Evolutionary conservation across 2,797 vertebrate genomes (phyloP).

Genomic region (Capromys pilorides): DNA sequence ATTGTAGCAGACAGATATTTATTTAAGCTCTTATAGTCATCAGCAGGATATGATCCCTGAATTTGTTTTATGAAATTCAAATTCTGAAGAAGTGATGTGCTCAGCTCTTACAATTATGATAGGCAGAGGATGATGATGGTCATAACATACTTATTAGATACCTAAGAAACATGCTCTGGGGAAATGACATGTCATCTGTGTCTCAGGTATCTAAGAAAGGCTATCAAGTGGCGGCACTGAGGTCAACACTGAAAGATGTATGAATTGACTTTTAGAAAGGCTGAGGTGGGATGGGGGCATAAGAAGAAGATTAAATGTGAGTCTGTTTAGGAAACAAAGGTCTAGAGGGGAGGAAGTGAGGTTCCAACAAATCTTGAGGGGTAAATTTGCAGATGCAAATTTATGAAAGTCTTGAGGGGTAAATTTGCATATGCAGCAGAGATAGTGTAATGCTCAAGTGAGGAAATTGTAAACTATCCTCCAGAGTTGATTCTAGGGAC

Average conservation of each 20-base stretch:
- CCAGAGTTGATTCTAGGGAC: not conserved
- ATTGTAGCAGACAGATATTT: not conserved
- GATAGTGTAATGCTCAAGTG: not conserved
- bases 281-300: too few relatives aligned
- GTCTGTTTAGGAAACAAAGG: not conserved
- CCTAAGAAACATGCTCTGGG: not conserved
- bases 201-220: not conserved
- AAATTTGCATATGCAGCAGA: not conserved
- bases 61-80: slow-evolving; percentile 21
- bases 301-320: not conserved
- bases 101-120: not conserved
- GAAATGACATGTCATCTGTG: not conserved
- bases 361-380: not conserved
- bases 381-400: too few relatives aligned
- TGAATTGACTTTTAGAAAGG: not conserved
- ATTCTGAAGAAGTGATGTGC: not conserved
- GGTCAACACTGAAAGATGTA: not conserved
- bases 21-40: not conserved
- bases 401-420: not conserved
- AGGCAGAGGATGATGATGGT: not conserved
- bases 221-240: not conserved
- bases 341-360: not conserved
- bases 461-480: not conserved
- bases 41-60: not conserved
- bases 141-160: not conserved